Percentiles rank a stretch among this genome's conserved stretches.
Evolutionary conservation across 1,140 invertebrate genomes (phyloP).

Genomic region (Drosophila azteca): DNA sequence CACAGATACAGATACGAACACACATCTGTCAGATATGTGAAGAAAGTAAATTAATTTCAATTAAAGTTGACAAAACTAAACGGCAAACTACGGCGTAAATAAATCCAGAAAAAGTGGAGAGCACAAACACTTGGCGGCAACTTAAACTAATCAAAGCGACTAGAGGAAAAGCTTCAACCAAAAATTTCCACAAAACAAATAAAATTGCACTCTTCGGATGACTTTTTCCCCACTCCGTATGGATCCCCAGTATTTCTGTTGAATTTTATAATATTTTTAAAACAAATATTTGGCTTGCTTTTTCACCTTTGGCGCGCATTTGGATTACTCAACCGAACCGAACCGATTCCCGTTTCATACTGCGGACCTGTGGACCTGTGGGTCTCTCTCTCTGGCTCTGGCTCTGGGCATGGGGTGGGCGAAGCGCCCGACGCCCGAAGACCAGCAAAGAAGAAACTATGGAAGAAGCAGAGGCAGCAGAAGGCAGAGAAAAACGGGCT

Average conservation of each 20-base stretch:
- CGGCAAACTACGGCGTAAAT: slow-evolving; percentile 74
- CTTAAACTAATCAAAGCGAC: slow-evolving; percentile 39
- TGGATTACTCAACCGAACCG: slow-evolving; percentile 66
- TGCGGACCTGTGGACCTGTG: slow-evolving; percentile 21
- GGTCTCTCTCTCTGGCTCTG: too few relatives aligned
- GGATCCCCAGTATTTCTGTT: not conserved
- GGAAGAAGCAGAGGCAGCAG: not conserved
- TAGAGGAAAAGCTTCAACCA: slow-evolving; percentile 21
- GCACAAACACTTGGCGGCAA: slow-evolving; percentile 60
- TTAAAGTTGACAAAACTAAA: slow-evolving; percentile 77
- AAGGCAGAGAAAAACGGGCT: slow-evolving; percentile 49
- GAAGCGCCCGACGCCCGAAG: slow-evolving; percentile 54
- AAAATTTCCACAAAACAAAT: not conserved
- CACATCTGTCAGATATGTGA: slow-evolving; percentile 43
- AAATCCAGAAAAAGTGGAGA: slow-evolving; percentile 43
- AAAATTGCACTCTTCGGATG: not conserved
- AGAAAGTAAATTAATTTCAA: slow-evolving; percentile 83
- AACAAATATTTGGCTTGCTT: slow-evolving; percentile 2
- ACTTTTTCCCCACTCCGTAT: slow-evolving; percentile 19
- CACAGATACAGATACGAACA: slow-evolving; percentile 24
- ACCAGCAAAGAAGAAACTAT: slow-evolving; percentile 21
- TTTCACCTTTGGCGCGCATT: slow-evolving; percentile 58
- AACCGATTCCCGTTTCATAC: slow-evolving; percentile 71
- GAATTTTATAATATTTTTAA: slow-evolving; percentile 3
- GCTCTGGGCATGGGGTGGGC: slow-evolving; percentile 25